Evolutionary conservation across 2,113 vertebrate genomes (phyloP).

Genomic region (Sylvia atricapilla): DNA sequence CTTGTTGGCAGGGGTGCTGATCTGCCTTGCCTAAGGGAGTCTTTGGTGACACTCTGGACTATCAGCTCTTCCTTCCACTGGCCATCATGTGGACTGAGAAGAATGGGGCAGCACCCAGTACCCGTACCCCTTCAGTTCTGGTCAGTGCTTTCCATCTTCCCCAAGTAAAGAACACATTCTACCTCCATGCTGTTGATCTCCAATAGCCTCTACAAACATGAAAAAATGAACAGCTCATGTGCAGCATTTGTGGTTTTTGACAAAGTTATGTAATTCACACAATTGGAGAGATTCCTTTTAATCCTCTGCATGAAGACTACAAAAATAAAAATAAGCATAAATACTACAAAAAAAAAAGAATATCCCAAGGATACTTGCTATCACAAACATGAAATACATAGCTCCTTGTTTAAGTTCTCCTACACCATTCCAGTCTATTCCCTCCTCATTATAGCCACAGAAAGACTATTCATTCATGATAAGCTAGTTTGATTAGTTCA

Average conservation of each 20-base stretch:
- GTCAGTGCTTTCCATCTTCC: neutral
- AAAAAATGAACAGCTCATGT: neutral
- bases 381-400: neutral
- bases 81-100: neutral
- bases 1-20: accelerated
- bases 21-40: neutral
- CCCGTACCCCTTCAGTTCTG: neutral
- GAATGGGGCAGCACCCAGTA: neutral
- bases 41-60: neutral
- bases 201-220: neutral
- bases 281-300: neutral
- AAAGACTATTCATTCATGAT: conserved; percentile 46
- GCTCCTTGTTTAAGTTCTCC: conserved; percentile 11
- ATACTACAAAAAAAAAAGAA: neutral
- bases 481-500: neutral
- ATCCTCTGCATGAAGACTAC: neutral
- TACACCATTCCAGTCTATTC: conserved; percentile 3
- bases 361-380: neutral
- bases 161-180: neutral
- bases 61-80: neutral
- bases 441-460: conserved; percentile 16
- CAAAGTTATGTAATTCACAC: neutral
- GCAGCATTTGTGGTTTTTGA: neutral
- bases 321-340: neutral
- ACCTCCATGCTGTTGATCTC: neutral